Evolutionary conservation across 2,888 invertebrate genomes (phyloP).

Genomic region (Trichopoda pennipes): DNA sequence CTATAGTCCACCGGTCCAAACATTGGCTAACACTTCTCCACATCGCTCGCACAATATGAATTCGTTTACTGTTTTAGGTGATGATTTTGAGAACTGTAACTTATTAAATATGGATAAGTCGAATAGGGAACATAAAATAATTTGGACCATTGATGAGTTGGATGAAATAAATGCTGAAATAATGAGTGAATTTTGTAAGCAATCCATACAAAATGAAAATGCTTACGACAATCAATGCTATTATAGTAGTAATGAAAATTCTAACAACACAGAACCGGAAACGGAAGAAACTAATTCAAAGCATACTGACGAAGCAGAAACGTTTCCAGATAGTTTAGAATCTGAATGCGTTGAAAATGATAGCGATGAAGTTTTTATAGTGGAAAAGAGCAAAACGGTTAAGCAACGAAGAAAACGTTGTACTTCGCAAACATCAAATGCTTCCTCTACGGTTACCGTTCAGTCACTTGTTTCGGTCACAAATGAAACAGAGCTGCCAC

Average conservation of each 20-base stretch:
- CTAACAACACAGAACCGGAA: slow-evolving; percentile 67
- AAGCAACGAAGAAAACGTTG: slow-evolving; percentile 56
- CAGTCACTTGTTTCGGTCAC: slow-evolving; percentile 50
- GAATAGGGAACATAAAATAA: slow-evolving; percentile 80
- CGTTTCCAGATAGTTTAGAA: background rate
- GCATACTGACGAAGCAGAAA: slow-evolving; percentile 46
- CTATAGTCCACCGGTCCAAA: slow-evolving; percentile 56
- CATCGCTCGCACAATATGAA: slow-evolving; percentile 55
- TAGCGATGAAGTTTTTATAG: slow-evolving; percentile 71
- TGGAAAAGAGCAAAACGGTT: slow-evolving; percentile 37
- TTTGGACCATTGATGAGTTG: slow-evolving; percentile 79
- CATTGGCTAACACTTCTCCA: slow-evolving; percentile 1
- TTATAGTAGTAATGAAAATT: slow-evolving; percentile 49
- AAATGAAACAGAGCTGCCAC: slow-evolving; percentile 16
- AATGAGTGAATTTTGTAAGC: slow-evolving; percentile 66
- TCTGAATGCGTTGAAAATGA: slow-evolving; percentile 61
- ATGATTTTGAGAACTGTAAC: slow-evolving; percentile 77
- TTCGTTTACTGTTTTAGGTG: slow-evolving; percentile 73
- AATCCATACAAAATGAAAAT: slow-evolving; percentile 37
- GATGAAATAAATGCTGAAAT: slow-evolving; percentile 74
- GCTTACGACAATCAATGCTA: slow-evolving; percentile 15
- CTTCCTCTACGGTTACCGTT: background rate
- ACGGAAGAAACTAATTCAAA: slow-evolving; percentile 67
- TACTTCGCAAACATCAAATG: slow-evolving; percentile 47
- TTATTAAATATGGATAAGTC: slow-evolving; percentile 74